These are phyloP conservation scores for Umimayanthus chanpuru DNA, from an alignment of 92 coral and sea anemone genomes.

Conservation along the genomic window DNA sequence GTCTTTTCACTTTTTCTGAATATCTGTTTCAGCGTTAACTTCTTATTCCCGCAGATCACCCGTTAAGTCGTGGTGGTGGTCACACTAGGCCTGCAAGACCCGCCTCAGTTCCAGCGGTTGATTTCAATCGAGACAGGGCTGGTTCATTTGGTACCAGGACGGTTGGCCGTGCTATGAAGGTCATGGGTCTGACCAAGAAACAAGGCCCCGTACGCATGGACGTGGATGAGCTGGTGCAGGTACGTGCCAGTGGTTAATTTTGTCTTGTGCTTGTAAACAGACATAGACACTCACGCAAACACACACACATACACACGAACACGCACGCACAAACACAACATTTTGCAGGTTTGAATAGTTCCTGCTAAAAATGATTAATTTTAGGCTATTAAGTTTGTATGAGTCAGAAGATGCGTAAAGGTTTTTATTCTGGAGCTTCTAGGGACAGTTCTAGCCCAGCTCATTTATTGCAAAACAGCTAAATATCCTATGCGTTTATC, in stretches of 20 bases:
- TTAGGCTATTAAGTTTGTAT: neutral
- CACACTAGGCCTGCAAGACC: slow-evolving; percentile 61
- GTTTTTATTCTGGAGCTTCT: neutral
- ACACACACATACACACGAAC: neutral
- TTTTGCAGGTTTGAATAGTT: neutral
- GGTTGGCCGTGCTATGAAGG: slow-evolving; percentile 77
- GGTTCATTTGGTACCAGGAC: slow-evolving; percentile 63
- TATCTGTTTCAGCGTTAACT: too few relatives aligned
- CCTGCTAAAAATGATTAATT: neutral
- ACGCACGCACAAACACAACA: neutral
- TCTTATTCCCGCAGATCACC: slow-evolving; percentile 6
- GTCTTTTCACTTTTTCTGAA: neutral
- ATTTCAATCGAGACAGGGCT: slow-evolving; percentile 64
- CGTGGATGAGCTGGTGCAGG: slow-evolving; percentile 79
- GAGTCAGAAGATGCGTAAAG: neutral
- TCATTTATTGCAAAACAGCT: neutral
- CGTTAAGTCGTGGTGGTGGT: slow-evolving; percentile 40
- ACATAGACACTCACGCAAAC: neutral
- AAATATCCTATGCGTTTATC: neutral
- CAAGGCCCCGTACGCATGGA: slow-evolving; percentile 66
- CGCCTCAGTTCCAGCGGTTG: slow-evolving; percentile 61
- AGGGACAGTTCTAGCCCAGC: neutral
- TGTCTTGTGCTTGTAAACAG: neutral
- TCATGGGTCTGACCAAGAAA: slow-evolving; percentile 63
- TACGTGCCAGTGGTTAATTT: slow-evolving; percentile 37